Evolutionary conservation across 2,888 invertebrate species (phyloP), one percentile per base, ranked within the genome.

Genomic region (Tipula unca): DNA sequence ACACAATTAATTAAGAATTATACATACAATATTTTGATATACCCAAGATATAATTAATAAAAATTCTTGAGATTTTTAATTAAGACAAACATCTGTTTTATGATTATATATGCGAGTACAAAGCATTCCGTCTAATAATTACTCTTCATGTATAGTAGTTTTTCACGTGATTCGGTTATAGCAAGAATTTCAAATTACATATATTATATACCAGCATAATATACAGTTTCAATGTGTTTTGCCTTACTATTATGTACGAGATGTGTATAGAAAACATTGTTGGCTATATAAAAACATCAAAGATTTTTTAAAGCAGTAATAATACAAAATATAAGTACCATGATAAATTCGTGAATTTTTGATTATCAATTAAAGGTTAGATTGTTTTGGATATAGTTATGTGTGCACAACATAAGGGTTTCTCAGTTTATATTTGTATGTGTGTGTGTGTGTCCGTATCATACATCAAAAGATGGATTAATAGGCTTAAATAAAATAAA

Each of bases 41-140:
- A 69, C 69, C 20, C 69, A 69, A 69, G 69, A 69, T 69, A 69
- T 10, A 54, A 54, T 17, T 54, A 17, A 54, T 54, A 54, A 54
- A 69, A 69, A 69, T 69, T 69, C 69, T 69, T 69, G 25, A 69
- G 69, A 69, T 69, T 69, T 69, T 69, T 25, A 69, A 69, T 69
- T 69, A 69, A 69, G 69, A 69, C 69, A 69, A 48, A 69, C 69
- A 69, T 69, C 69, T 69, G 69, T 69, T 69, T 69, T 69, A 69
- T 69, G 69, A 69, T 69, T 69, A 25, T 69, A 25, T 69, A 1
- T 69, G 25, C 10, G 69, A 69, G 69, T 25, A 69, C 69, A 69
- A 25, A 69, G 69, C 69, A 69, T 69, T 69, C 69, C 69, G 69
- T 69, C 25, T 25, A 25, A 69, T 69, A 69, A 10, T 10, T 69